Evolutionary conservation across 2,113 vertebrate genomes (phyloP).

Genomic region (Epinephelus fuscoguttatus): DNA sequence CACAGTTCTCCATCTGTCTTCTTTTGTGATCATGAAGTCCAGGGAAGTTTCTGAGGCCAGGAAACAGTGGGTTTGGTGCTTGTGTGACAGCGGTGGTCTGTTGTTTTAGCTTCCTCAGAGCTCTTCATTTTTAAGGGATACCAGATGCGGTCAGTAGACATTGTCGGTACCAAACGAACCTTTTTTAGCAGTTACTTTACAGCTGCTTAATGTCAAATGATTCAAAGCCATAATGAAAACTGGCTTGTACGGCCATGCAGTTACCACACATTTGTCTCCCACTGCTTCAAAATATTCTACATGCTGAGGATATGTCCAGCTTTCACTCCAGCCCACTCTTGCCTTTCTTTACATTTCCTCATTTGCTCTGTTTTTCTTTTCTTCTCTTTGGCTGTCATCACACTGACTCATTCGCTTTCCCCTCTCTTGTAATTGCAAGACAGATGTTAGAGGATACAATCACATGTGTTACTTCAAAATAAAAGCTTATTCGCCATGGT

Average conservation of each 20-base stretch:
- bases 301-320: neutral
- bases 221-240: conserved; percentile 22
- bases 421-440: neutral
- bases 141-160: conserved; percentile 35
- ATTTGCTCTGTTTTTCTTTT: conserved; percentile 5
- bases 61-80: neutral
- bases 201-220: conserved; percentile 38
- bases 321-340: conserved; percentile 12
- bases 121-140: conserved; percentile 16
- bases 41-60: neutral
- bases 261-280: conserved; percentile 27
- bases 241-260: neutral
- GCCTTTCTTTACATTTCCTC: conserved; percentile 14
- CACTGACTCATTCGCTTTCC: neutral
- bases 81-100: conserved; percentile 1
- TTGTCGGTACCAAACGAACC: neutral
- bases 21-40: neutral
- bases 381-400: neutral
- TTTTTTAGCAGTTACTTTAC: conserved; percentile 2
- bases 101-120: conserved; percentile 30
- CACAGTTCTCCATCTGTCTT: conserved; percentile 16
- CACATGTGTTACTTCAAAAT: conserved; percentile 11
- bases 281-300: conserved; percentile 9
- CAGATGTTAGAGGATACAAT: neutral
- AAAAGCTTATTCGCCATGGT: neutral